A percentile compares a stretch with the other conserved stretches of the same genome.
Conservation (phyloP, 2,113 vertebrate genomes). For the Geococcyx californianus region DNA sequence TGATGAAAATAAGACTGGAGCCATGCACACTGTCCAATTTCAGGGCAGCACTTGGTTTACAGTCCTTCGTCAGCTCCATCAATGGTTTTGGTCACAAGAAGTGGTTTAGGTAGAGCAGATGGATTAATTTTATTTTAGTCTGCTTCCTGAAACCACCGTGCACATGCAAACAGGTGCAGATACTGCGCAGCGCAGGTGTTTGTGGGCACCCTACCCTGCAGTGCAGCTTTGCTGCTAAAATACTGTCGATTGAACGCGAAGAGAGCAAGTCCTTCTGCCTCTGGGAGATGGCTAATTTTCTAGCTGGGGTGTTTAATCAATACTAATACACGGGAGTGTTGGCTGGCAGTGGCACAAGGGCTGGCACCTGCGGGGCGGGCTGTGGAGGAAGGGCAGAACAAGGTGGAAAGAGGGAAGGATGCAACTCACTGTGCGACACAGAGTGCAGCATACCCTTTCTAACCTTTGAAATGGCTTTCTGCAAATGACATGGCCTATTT, state of each 20-base stretch:
- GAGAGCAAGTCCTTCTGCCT: neutral
- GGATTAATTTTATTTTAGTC: neutral
- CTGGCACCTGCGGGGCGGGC: neutral
- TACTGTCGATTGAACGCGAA: rapidly evolving
- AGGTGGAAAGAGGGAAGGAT: neutral
- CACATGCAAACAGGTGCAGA: neutral
- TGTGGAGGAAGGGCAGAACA: neutral
- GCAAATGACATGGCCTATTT: neutral
- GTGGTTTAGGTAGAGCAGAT: neutral
- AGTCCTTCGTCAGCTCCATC: neutral
- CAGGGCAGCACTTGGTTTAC: neutral
- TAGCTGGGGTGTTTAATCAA: neutral
- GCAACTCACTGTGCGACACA: rapidly evolving
- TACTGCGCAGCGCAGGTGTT: too few relatives aligned
- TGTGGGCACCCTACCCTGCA: neutral
- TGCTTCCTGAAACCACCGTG: rapidly evolving
- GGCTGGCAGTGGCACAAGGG: neutral
- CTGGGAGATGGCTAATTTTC: neutral
- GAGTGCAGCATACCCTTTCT: neutral
- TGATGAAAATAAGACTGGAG: neutral
- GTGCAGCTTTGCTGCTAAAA: neutral
- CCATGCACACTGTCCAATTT: neutral
- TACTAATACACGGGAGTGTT: rapidly evolving
- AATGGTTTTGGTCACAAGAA: neutral
- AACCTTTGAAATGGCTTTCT: neutral